Base-by-base conservation (phyloP, 2,888 invertebrate genomes). In the Leptinotarsa juncta region DNA sequence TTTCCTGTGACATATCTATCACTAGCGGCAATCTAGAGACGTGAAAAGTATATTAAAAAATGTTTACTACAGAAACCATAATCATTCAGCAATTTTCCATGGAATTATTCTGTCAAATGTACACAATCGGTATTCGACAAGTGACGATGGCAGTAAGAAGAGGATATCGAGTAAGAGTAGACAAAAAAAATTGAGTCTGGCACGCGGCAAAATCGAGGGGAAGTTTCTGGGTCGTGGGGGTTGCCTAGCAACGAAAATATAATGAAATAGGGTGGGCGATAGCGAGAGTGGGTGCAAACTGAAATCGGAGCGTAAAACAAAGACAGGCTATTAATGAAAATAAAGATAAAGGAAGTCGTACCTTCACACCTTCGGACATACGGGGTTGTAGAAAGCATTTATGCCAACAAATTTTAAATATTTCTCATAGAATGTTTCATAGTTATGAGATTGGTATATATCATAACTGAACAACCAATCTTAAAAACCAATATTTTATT, bases 211-310 rank as follows among this genome's bases (percentile, higher is more conserved):
- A 76, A 76, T 74, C 77, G 78, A 79, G 82, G 83, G 81, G 82
- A 80, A 81, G 79, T 81, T 81, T 82, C 78, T 86, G 86, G 86
- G 85, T 84, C 83, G 83, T 85, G 84, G 85, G 84, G 84, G 85
- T 83, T 83, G 83, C 84, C 83, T 83, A 82, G 84, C 83, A 82
- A 83, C 83, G 80, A 80, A 82, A 84, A 85, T 86, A 85, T 86
- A 85, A 83, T 81, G 83, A 83, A 82, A 79, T 75, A 77, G 72
- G 80, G 79, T 74, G 48, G 68, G 67, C 67, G 71, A 67, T 73
- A 73, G 62, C 78, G 74, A 77, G 82, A 81, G 82, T 78, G 80
- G 77, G 75, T 78, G 73, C 71, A 70, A 68, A 72, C 76, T 67
- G 75, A 73, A 77, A 76, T 66, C 67, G 70, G 66, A 70, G 71